Base-by-base conservation (phyloP, 1,140 invertebrate genomes). In the Bemisia tabaci region DNA sequence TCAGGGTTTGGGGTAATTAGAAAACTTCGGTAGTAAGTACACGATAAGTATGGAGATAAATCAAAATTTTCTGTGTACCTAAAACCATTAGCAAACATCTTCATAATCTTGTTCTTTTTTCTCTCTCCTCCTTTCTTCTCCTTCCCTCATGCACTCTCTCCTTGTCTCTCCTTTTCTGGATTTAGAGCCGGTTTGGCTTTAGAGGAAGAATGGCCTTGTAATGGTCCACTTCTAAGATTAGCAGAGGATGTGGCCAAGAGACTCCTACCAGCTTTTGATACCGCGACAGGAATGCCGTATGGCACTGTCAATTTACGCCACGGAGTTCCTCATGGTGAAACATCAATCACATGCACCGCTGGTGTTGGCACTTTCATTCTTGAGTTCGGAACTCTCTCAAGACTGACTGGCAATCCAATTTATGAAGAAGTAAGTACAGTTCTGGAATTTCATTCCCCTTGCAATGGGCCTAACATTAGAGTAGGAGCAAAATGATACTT, bases 281-380 rank as follows among this genome's bases (percentile, higher is more conserved):
- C 91, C 0, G 85, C 84, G 17, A 93, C 92, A 24, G 95, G 96
- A 0, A 99, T 99, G 96, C 97, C 97, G 0, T 99, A 97, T 82
- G 97, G 97, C 22, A 99, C 97, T 12, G 94, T 94, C 0, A 97
- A 97, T 78, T 77, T 98, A 12, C 84, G 87, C 63, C 83, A 93
- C 76, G 97, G 97, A 2, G 92, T 99, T 1, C 96, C 97, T 2
- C 83, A 84, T 64, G 92, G 91, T 21, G 97, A 99, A 80, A 99
- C 97, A 9, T 89, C 91, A 63, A 85, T 99, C 1, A 98, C 96
- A 0, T 99, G 97, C 77, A 98, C 95, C 2, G 97, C 97, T 27
- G 95, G 96, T 12, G 93, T 98, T 62, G 96, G 95, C 22, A 99
- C 97, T 1, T 98, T 96, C 77, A 85, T 99, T 48, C 78, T 99